Base-by-base conservation (phyloP, 2,797 vertebrate genomes). In the Acipenser oxyrinchus region DNA sequence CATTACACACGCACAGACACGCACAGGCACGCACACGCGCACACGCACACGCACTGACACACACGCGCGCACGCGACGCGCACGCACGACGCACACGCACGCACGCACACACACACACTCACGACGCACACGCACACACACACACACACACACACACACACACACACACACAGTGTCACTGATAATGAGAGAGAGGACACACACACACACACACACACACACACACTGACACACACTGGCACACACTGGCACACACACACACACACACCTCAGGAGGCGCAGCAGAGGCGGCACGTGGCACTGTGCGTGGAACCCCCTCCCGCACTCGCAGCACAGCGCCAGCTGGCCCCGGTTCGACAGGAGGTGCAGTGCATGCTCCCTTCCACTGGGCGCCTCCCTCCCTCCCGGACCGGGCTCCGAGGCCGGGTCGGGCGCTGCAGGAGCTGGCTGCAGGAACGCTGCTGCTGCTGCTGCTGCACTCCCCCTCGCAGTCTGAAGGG, bases 191-290 rank as follows among this genome's bases (percentile, higher is more conserved):
- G n/a, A n/a, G n/a, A n/a, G n/a, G n/a, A n/a, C n/a, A n/a, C n/a
- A n/a, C n/a, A n/a, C n/a, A n/a, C n/a, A n/a, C n/a, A n/a, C n/a
- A n/a, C n/a, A n/a, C n/a, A n/a, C n/a, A n/a, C n/a, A n/a, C n/a
- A n/a, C n/a, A n/a, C n/a, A n/a, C n/a, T n/a, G 75, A 72, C 77
- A 75, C 74, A 66, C 73, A 73, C 72, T 70, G 67, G 70, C 72
- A 68, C 71, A 77, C 74, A 55, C 52, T n/a, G n/a, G n/a, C 77
- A 72, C 77, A 75, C 74, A 66, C 73, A 73, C 72, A 71, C 68
- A 72, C 72, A 68, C 71, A 77, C 74, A 55, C 52, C 52, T 55
- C 8, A 55, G 52, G 9, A 55, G 52, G 12, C 52, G 52, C 12
- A 55, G 12, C 2, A 55, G 52, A 55, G 52, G 52, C 8, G 52